Evolutionary conservation across 2,888 invertebrate genomes (phyloP).

Genomic region (Ophion ventricosus): DNA sequence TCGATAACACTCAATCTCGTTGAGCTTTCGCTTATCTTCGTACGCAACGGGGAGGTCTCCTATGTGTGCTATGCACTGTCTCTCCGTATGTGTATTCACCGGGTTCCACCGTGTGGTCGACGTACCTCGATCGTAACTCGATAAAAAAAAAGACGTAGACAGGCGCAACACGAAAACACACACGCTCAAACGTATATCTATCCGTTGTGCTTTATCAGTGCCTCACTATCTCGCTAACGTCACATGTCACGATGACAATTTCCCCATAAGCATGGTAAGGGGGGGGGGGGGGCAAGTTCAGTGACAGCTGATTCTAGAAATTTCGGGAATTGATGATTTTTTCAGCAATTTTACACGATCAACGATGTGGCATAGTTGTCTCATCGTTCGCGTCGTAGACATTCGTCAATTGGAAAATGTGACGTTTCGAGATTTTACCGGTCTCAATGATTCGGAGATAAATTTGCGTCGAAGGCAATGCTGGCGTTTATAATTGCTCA

Average conservation of each 20-base stretch:
- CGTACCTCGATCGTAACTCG: constrained; percentile 4
- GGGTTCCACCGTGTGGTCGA: neutral
- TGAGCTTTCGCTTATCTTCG: constrained; percentile 44
- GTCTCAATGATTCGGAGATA: too few relatives aligned
- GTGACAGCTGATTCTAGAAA: constrained; percentile 41
- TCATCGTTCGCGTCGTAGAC: too few relatives aligned
- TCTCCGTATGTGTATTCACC: neutral
- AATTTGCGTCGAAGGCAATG: too few relatives aligned
- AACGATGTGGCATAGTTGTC: too few relatives aligned
- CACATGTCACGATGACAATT: constrained; percentile 66
- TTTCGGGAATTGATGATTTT: neutral
- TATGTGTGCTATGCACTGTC: neutral
- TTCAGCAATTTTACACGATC: too few relatives aligned
- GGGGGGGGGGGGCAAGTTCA: neutral
- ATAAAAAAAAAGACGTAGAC: constrained; percentile 22
- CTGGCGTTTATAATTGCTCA: too few relatives aligned
- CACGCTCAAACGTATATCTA: constrained; percentile 9
- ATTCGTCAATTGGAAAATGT: too few relatives aligned
- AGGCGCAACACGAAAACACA: neutral
- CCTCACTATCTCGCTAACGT: constrained; percentile 53
- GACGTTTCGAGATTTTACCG: too few relatives aligned
- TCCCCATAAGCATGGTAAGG: constrained; percentile 51
- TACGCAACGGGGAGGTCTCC: neutral
- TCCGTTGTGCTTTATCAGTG: neutral
- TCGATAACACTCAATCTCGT: constrained; percentile 63